Conservation (phyloP, 2,888 invertebrate genomes). For the Spisula subtruncata region DNA sequence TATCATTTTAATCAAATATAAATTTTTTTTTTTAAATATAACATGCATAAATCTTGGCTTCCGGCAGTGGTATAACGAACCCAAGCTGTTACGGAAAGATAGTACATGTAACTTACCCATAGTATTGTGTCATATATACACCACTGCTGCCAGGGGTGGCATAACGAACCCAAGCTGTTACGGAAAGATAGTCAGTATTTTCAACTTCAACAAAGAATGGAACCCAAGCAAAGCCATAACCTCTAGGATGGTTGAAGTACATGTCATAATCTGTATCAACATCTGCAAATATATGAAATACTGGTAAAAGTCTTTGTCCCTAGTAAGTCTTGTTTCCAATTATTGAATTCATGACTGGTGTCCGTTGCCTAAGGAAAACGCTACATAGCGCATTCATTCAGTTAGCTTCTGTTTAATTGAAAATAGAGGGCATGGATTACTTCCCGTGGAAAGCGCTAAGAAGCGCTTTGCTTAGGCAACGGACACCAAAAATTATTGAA, state of each 20-base stretch:
- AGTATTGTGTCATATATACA: constrained; percentile 56
- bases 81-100: constrained; percentile 97
- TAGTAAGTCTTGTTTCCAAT: background rate
- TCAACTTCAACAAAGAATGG: constrained; percentile 94
- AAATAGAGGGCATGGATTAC: too few species aligned
- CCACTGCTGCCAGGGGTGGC: constrained; percentile 90
- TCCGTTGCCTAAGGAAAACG: too few species aligned
- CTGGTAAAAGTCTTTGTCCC: background rate
- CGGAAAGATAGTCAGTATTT: constrained; percentile 93
- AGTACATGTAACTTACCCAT: constrained; percentile 84
- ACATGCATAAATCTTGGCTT: constrained; percentile 55
- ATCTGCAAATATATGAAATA: constrained; percentile 89
- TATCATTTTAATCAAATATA: too few species aligned
- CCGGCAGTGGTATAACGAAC: constrained; percentile 95
- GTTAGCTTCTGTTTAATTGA: too few species aligned
- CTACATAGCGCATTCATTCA: too few species aligned
- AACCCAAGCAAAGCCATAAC: constrained; percentile 96
- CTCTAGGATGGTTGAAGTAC: constrained; percentile 95
- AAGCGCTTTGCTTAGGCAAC: too few species aligned
- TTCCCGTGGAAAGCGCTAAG: too few species aligned
- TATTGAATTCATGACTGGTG: background rate
- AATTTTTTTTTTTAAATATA: too few species aligned
- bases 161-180: constrained; percentile 99
- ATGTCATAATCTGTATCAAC: constrained; percentile 99
- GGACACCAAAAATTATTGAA: too few species aligned